These are phyloP conservation scores for Sebastes iracundus DNA, from an alignment of 2,797 vertebrate genomes.

Conservation along the genomic window DNA sequence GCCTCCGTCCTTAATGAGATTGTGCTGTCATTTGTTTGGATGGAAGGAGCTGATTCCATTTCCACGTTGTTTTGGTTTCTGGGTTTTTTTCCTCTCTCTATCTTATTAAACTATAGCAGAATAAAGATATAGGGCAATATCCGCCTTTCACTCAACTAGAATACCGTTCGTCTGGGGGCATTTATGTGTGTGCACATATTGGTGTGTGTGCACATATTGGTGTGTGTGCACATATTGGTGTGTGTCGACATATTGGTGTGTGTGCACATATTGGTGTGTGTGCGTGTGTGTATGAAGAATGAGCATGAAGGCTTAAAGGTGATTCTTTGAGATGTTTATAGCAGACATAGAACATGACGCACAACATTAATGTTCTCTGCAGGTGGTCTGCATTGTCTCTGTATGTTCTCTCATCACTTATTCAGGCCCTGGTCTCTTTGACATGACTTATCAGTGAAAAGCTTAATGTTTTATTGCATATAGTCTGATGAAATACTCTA, in stretches of 20 bases:
- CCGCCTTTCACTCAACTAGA: conserved; percentile 29
- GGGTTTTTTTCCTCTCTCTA: background rate
- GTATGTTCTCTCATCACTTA: conserved; percentile 1
- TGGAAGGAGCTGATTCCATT: conserved; percentile 36
- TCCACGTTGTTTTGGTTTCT: conserved; percentile 24
- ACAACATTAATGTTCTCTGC: conserved; percentile 11
- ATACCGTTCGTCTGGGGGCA: background rate
- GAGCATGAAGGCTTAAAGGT: background rate
- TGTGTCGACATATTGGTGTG: background rate
- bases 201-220: no score
- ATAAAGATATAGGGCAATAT: conserved; percentile 38
- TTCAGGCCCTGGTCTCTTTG: conserved; percentile 22
- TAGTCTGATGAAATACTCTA: background rate
- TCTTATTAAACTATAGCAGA: conserved; percentile 35
- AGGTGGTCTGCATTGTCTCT: conserved; percentile 10
- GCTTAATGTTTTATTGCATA: background rate
- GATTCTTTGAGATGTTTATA: conserved; percentile 9
- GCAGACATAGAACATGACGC: background rate
- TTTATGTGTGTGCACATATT: background rate
- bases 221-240: no score
- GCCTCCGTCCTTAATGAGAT: conserved; percentile 48
- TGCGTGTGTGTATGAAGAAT: background rate
- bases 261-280: background rate
- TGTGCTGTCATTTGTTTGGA: conserved; percentile 54
- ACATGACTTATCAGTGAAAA: background rate